A percentile compares a stretch with the other conserved stretches of the same genome.
Conservation (phyloP, 1,140 invertebrate genomes). For the Brachionus paranguensis region DNA sequence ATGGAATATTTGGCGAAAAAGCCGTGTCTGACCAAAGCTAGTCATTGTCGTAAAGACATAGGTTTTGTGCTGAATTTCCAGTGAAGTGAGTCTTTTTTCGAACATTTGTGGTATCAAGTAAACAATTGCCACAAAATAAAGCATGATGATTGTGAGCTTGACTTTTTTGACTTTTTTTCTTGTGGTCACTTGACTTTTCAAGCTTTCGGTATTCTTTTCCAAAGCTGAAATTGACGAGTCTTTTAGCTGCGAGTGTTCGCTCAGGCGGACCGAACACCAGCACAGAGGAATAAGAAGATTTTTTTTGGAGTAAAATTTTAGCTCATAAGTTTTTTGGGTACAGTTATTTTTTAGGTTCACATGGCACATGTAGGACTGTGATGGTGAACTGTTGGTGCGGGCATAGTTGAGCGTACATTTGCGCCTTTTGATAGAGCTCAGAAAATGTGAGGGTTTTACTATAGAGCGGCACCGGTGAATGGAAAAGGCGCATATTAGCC, state of each 20-base stretch:
- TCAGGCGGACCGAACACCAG: neutral
- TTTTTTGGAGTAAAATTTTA: slow-evolving; percentile 10
- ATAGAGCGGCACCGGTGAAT: slow-evolving; percentile 30
- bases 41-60: slow-evolving; percentile 27
- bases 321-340: neutral
- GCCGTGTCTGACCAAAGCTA: neutral
- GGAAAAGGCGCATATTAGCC: slow-evolving; percentile 34
- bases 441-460: neutral
- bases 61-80: slow-evolving; percentile 17
- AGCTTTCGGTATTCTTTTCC: neutral
- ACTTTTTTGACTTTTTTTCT: slow-evolving; percentile 3
- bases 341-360: slow-evolving; percentile 11
- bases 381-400: neutral
- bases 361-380: neutral
- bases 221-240: neutral
- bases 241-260: neutral
- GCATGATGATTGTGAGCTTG: neutral
- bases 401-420: neutral
- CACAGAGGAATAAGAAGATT: neutral
- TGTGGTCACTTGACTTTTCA: neutral
- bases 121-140: neutral
- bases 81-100: neutral
- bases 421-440: neutral
- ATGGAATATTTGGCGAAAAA: slow-evolving; percentile 31
- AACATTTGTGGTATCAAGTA: slow-evolving; percentile 39